Evolutionary conservation across 2,113 vertebrate genomes (phyloP).

Genomic region (Nymphicus hollandicus): DNA sequence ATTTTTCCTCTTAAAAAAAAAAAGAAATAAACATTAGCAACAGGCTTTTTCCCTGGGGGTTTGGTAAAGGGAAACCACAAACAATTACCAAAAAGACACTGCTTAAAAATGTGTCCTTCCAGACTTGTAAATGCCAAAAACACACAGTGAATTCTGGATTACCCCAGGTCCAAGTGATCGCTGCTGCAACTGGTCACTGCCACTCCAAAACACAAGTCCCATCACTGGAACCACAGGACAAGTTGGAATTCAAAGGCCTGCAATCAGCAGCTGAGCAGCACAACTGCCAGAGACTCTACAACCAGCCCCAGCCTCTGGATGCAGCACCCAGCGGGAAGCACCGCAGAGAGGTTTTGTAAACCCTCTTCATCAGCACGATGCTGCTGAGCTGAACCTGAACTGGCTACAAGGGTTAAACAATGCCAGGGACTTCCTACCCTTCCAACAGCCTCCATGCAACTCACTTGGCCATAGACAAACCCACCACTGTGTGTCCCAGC

Average conservation of each 20-base stretch:
- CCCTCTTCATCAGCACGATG: background rate
- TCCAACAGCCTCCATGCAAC: background rate
- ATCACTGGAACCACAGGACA: background rate
- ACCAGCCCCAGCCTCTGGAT: background rate
- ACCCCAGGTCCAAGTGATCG: accelerated
- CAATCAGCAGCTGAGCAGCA: background rate
- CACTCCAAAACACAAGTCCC: background rate
- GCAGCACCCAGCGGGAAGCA: background rate
- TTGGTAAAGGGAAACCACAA: constrained; percentile 23
- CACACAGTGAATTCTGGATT: background rate
- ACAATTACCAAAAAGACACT: constrained; percentile 39
- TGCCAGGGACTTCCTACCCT: background rate
- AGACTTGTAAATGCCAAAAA: background rate
- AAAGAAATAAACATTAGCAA: background rate
- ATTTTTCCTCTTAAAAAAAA: background rate
- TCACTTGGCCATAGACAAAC: constrained; percentile 34
- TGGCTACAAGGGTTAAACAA: constrained; percentile 11
- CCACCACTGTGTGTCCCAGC: constrained; percentile 27
- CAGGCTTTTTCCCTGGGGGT: background rate
- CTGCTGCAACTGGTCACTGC: background rate
- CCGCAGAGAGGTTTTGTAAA: background rate
- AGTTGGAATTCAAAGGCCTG: background rate
- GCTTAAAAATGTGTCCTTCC: constrained; percentile 21
- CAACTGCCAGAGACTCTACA: background rate
- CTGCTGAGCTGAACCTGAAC: background rate